Evolutionary conservation across 2,113 vertebrate genomes (phyloP), one percentile per base, ranked within the genome.

Genomic region (Opisthocomus hoazin): DNA sequence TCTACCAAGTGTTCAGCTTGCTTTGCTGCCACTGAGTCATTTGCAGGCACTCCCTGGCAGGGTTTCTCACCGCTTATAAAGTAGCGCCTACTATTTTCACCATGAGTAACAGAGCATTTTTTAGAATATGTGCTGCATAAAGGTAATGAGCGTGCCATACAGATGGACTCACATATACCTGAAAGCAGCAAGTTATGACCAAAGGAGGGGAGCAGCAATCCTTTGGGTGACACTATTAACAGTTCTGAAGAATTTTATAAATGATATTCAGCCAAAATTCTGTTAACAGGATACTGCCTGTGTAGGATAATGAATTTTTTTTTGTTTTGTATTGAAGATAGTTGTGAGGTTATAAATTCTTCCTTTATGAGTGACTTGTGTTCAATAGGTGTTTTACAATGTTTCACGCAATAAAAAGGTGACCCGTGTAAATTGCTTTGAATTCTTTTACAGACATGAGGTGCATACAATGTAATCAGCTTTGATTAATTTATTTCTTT

Each of bases 361-460:
- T 87, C 87, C 56, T 78, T 86, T 97, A 92, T 73, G 75, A 71
- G 27, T 91, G 66, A 78, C 87, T 84, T 94, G 85, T 92, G 37
- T 92, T 95, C 78, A 85, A 27, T n/a, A 90, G 30, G 5, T 76
- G 37, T 73, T 89, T 77, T 89, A 91, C 32, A 86, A 45, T 64
- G 29, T 94, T 97, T 96, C 89, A 78, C 86, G 85, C 73, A 96
- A 96, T 86, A 95, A 97, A 76, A 96, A 54, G 89, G 60, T 87
- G 82, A 96, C 58, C 96, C 34, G 7, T 92, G 81, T 74, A 96
- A 96, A 96, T 94, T 93, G 78, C 48, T 94, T 95, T 90, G 60
- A 93, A 96, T 97, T 97, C 56, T 86, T 97, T 97, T 95, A 80
- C 75, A 92, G 90, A 97, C 97, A 93, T 89, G 36, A 45, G 94